Conservation (phyloP, 2,113 vertebrate species). For the Baryphthengus martii region DNA sequence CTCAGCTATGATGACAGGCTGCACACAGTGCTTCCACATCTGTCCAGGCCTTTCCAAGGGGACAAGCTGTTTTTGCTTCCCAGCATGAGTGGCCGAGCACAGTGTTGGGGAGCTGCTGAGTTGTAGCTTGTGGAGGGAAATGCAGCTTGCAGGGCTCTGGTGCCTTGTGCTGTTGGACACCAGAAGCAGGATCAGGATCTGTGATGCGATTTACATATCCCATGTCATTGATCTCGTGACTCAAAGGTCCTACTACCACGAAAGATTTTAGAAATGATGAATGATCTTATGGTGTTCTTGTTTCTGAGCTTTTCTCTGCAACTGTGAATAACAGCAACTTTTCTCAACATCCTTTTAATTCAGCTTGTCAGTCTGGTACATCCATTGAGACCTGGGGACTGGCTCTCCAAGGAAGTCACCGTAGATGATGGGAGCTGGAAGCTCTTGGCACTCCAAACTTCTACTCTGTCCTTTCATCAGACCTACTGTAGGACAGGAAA, state of each 20-base stretch:
- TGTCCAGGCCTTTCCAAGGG: background rate
- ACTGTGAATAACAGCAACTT: background rate
- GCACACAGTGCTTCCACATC: background rate
- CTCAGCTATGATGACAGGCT: background rate
- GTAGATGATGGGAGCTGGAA: background rate
- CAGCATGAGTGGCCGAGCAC: background rate
- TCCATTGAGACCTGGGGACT: background rate
- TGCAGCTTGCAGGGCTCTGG: background rate
- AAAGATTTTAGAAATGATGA: background rate
- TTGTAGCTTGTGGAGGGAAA: background rate
- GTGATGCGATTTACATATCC: background rate
- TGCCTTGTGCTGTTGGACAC: background rate
- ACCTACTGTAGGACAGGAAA: background rate
- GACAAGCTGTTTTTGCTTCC: background rate
- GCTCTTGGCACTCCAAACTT: background rate
- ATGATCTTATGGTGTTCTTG: background rate
- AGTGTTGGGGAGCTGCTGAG: background rate
- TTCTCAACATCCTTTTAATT: background rate
- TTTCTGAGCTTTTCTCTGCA: background rate
- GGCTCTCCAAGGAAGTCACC: background rate
- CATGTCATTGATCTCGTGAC: rapidly evolving
- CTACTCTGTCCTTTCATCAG: background rate
- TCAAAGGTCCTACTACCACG: background rate
- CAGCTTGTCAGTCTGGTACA: background rate
- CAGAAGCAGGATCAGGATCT: background rate